Conservation (phyloP, 2,113 vertebrate species). For the Pandion haliaetus region DNA sequence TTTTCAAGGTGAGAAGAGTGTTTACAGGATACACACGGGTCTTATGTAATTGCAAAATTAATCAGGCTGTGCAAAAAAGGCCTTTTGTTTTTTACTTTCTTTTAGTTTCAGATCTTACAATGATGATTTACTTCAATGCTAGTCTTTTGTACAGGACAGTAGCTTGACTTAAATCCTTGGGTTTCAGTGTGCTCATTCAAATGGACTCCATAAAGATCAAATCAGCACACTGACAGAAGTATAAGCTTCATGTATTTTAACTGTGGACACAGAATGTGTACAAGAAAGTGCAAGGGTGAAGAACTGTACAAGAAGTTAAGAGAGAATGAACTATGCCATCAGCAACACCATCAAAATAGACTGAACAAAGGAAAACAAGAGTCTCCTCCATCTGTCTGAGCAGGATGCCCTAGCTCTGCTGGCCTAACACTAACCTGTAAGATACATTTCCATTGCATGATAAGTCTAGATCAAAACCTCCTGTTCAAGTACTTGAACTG, state of each 20-base stretch:
- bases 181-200: background rate
- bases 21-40: background rate
- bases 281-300: background rate
- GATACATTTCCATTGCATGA: background rate
- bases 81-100: background rate
- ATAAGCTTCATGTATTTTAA: background rate
- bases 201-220: background rate
- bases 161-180: background rate
- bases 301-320: background rate
- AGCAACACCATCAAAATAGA: background rate
- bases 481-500: background rate
- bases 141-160: background rate
- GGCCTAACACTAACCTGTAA: background rate
- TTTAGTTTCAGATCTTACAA: background rate
- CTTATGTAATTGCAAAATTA: background rate
- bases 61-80: background rate
- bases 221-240: background rate
- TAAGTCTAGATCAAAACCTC: background rate
- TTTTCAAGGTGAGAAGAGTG: conserved; percentile 6
- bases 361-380: background rate
- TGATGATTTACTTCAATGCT: background rate
- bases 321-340: background rate
- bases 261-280: background rate
- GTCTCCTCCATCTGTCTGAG: background rate
- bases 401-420: background rate